These are phyloP conservation scores for Macrophya annulata DNA, from an alignment of 2,888 invertebrate species.

Conservation along the genomic window DNA sequence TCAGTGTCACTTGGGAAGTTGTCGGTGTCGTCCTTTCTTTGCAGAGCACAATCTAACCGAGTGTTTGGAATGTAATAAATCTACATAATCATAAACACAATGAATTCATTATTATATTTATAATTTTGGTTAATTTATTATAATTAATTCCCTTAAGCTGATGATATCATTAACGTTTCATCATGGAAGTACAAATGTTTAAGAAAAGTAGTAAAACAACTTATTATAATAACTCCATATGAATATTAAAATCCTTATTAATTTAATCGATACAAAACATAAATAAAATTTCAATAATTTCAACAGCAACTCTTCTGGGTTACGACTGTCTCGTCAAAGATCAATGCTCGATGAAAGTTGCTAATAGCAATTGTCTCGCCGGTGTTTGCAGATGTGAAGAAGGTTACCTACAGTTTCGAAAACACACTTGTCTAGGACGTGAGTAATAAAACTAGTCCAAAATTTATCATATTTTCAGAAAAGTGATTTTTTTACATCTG, in stretches of 20 bases:
- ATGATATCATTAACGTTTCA: neutral
- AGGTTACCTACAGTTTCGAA: slow-evolving; percentile 92
- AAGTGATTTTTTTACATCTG: too few species aligned
- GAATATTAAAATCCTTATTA: neutral
- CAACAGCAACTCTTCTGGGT: slow-evolving; percentile 89
- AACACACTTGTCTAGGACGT: slow-evolving; percentile 95
- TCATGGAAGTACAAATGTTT: neutral
- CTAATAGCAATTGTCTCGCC: slow-evolving; percentile 92
- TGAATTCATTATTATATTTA: neutral
- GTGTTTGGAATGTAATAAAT: slow-evolving; percentile 88
- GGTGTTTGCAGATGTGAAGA: slow-evolving; percentile 92
- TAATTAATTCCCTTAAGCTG: neutral
- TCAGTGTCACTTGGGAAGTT: slow-evolving; percentile 86
- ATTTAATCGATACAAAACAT: neutral
- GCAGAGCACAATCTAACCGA: slow-evolving; percentile 89
- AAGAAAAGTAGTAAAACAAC: neutral
- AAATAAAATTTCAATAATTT: neutral
- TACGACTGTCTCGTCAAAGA: slow-evolving; percentile 91
- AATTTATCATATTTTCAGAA: neutral
- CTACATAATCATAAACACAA: neutral
- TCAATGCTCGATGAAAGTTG: slow-evolving; percentile 94
- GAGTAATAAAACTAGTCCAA: slow-evolving; percentile 80
- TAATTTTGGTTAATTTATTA: neutral
- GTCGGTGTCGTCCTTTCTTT: slow-evolving; percentile 91
- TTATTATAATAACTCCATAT: neutral